Evolutionary conservation across 2,888 invertebrate genomes (phyloP).

Genomic region (Erannis defoliaria): DNA sequence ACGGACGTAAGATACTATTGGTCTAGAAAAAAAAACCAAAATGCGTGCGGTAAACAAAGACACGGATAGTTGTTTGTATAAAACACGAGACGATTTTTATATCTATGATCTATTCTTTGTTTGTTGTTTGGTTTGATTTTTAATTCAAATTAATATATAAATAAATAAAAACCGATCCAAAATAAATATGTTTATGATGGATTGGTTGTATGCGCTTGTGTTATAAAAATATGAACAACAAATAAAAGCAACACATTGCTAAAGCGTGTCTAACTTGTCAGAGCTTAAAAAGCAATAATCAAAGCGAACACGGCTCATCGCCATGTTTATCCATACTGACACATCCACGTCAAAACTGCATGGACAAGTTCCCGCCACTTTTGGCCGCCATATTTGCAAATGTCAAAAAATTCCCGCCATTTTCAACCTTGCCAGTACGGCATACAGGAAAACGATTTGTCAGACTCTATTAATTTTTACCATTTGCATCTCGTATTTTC

Average conservation of each 20-base stretch:
- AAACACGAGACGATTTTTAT: too few species aligned
- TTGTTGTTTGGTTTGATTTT: too few species aligned
- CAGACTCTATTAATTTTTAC: constrained; percentile 56
- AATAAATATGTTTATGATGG: neutral
- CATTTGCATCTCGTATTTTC: constrained; percentile 59
- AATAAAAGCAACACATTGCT: constrained; percentile 50
- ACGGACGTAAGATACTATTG: too few species aligned
- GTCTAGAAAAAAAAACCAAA: too few species aligned
- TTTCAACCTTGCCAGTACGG: constrained; percentile 38
- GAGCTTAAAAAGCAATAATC: constrained; percentile 64
- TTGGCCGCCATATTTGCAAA: constrained; percentile 50
- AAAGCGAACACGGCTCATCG: constrained; percentile 61
- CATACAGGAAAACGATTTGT: constrained; percentile 35
- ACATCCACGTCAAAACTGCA: constrained; percentile 71
- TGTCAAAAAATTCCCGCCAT: constrained; percentile 36
- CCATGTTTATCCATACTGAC: constrained; percentile 57
- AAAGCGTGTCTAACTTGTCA: constrained; percentile 47
- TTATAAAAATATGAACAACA: constrained; percentile 42
- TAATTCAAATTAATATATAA: too few species aligned
- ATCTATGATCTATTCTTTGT: too few species aligned
- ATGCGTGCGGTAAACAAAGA: too few species aligned
- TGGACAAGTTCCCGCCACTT: constrained; percentile 75
- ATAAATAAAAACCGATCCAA: too few species aligned
- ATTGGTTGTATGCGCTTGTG: neutral
- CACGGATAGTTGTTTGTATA: too few species aligned